Base-by-base conservation (phyloP, 2,888 invertebrate genomes). In the Netelia melanura region DNA sequence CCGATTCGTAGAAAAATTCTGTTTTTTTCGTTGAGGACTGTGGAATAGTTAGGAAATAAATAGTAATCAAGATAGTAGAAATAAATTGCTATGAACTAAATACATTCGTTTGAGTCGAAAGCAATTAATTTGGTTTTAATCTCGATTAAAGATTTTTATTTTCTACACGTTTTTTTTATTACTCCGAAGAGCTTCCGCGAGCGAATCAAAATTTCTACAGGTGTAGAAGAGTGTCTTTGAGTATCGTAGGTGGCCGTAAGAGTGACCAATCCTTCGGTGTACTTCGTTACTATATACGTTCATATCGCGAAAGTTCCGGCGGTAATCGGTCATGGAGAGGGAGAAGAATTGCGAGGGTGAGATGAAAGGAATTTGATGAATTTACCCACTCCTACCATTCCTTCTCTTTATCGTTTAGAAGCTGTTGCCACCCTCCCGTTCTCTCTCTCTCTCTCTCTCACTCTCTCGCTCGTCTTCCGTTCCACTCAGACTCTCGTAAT, bases 281-380 rank as follows among this genome's bases (percentile, higher is more conserved):
- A 48, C 11, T 14, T 48, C 14, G 14, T 48, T 48, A 48, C 14
- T 48, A n/a, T n/a, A n/a, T n/a, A 30, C 30, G 5, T 48, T 48
- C 21, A 67, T 52, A 52, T 52, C 14, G 10, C 0, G 11, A 56
- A 70, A 10, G 30, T 30, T 70, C n/a, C 2, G 10, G 43, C 54
- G 38, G 11, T 48, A 54, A 71, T 25, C 23, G 38, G 48, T 48
- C 54, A 70, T 10, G 68, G 25, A 71, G 38, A 61, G 62, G 25
- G 83, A 62, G 72, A 64, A 6, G 11, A 30, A 48, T 68, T 6
- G 58, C 54, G 14, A 43, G 54, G 25, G 21, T 52, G 64, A 70
- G 48, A 76, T 65, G 67, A 82, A 76, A 68, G 70, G 43, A 70
- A 75, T 74, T 72, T 83, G 43, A 74, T 78, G 61, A 78, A 72